Evolutionary conservation across 2,797 vertebrate genomes (phyloP).

Genomic region (Coilia nasus): DNA sequence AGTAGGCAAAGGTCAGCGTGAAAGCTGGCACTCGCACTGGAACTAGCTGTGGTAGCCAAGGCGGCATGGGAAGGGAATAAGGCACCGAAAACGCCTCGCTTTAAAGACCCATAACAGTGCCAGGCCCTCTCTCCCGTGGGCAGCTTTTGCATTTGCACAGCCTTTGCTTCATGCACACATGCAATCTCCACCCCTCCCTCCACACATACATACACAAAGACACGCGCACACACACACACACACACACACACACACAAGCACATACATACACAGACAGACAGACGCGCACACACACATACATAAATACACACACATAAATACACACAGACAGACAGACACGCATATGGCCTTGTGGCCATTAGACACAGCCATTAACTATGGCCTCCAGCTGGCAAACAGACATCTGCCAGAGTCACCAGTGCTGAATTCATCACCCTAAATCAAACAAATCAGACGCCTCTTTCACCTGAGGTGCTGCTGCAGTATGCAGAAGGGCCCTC

Average conservation of each 20-base stretch:
- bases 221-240: neutral
- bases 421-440: neutral
- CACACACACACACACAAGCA: slow-evolving; percentile 25
- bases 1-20: neutral
- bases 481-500: no score
- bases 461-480: slow-evolving; percentile 16
- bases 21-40: neutral
- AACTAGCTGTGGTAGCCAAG: neutral
- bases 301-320: neutral
- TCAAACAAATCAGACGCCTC: slow-evolving; percentile 7
- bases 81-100: neutral
- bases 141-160: no score
- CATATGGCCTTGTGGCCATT: slow-evolving; percentile 18
- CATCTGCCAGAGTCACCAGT: slow-evolving; percentile 39
- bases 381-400: slow-evolving; percentile 42
- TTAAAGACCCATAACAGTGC: neutral
- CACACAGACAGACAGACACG: neutral
- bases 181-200: slow-evolving; percentile 48
- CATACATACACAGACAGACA: slow-evolving; percentile 52
- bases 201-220: slow-evolving; percentile 44
- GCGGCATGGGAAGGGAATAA: neutral
- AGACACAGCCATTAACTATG: slow-evolving; percentile 51
- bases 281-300: slow-evolving; percentile 46
- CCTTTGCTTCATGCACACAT: slow-evolving; percentile 36
- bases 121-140: slow-evolving; percentile 15